Percentiles rank a stretch among this genome's conserved stretches.
phyloP scores from a whole-genome alignment of 2,113 vertebrate species.

The Osmerus mordax region DNA sequence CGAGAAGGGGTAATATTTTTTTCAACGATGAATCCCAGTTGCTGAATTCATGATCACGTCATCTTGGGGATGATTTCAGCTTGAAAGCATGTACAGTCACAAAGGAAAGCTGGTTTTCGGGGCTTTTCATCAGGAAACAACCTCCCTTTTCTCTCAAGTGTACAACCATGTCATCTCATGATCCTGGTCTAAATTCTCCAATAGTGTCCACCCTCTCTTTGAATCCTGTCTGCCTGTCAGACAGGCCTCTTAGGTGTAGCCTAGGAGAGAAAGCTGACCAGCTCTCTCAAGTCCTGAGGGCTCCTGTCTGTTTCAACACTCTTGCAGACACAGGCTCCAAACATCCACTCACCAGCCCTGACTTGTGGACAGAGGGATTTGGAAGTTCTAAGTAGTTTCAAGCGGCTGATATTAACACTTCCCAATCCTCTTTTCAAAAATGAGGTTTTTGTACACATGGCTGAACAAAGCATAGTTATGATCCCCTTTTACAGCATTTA shows the following conservation, averaged over 20 bases:
- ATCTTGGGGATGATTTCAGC: too few species aligned
- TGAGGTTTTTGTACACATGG: conserved; percentile 14
- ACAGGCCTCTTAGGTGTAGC: neutral
- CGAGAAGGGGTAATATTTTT: neutral
- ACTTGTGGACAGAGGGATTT: neutral
- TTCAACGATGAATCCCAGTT: too few species aligned
- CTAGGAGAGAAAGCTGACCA: conserved; percentile 24
- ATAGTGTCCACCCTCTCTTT: too few species aligned
- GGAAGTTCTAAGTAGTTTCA: conserved; percentile 12
- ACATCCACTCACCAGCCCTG: conserved; percentile 18
- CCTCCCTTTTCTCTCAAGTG: too few species aligned
- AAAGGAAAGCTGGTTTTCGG: too few species aligned
- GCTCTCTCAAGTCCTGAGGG: conserved; percentile 37
- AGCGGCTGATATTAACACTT: conserved; percentile 3
- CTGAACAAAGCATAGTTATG: conserved; percentile 21
- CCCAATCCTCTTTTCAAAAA: too few species aligned
- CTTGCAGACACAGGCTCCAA: conserved; percentile 20
- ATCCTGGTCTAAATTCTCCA: conserved; percentile 1
- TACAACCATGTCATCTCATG: conserved; percentile 21
- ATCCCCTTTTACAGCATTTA: conserved; percentile 30
- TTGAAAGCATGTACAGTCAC: too few species aligned
- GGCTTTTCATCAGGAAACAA: too few species aligned
- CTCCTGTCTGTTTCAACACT: conserved; percentile 37
- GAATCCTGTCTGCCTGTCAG: conserved; percentile 31
- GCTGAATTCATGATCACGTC: too few species aligned